Evolutionary conservation across 2,113 vertebrate species (phyloP), one percentile per base, ranked within the genome.

Genomic region (Hemiprocne comata): DNA sequence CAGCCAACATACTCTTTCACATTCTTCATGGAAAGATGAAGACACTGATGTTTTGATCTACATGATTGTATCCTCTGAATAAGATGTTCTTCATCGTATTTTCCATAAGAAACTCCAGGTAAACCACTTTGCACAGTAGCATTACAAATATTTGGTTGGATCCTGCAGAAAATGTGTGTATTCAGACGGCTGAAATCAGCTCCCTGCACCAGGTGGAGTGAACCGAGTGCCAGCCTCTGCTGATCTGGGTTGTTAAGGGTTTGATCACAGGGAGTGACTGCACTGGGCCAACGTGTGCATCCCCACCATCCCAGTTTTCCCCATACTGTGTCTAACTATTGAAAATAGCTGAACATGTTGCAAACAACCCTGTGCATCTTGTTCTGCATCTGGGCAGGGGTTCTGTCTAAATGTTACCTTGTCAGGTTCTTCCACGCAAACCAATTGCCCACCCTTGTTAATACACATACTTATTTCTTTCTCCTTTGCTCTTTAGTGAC

Each of bases 201-300:
- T 51, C 7, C 2, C 8, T 24, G 3, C 23, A 12, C 17, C 26
- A 44, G 60, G 6, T 38, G 14, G 40, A 4, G 24, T 4, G 60
- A 33, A 3, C 9, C 0, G 7, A 6, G 76, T 5, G 14, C 28
- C 46, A 24, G 3, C 9, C 23, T 13, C 65, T 48, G 61, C 78
- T 38, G 33, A 5, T 13, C 4, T 3, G 10, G 6, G 19, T 44
- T 53, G 18, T 26, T 23, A 26, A 5, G 33, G 50, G 7, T 58
- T 58, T 69, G 51, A 12, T 58, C 54, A 25, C 13, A 17, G 25
- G 25, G 18, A 40, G 51, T 24, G 42, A 15, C 51, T 31, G 11
- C 6, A 8, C 5, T 10, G 58, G 13, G 42, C 53, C 42, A 65
- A 4, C 6, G 3, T 1, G 16, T 8, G 33, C 6, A 6, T 17